Conservation (phyloP, 1,140 invertebrate species). For the Ptiloglossa arizonensis region DNA sequence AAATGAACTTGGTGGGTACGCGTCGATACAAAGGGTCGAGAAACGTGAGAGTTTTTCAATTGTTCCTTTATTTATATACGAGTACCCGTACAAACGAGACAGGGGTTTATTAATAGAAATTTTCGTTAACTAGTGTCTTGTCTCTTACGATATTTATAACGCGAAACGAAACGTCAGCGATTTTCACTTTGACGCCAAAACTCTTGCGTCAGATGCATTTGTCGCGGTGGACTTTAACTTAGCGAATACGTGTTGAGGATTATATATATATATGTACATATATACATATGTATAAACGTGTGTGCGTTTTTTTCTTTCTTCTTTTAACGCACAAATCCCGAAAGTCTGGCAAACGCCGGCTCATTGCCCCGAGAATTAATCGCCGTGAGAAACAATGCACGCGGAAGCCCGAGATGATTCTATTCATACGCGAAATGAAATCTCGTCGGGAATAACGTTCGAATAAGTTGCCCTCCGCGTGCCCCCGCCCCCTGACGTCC, state of each 20-base stretch:
- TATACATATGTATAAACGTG: too few species aligned
- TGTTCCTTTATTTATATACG: too few species aligned
- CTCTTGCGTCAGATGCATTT: neutral
- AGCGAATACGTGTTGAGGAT: too few species aligned
- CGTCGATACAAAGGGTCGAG: too few species aligned
- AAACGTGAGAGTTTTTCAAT: too few species aligned
- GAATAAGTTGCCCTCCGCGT: too few species aligned
- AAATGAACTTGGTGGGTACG: too few species aligned
- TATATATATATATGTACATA: too few species aligned
- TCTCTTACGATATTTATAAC: neutral
- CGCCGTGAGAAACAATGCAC: neutral
- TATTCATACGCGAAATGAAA: slow-evolving; percentile 28
- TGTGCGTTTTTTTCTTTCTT: neutral
- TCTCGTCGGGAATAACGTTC: slow-evolving; percentile 4
- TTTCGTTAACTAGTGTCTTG: neutral
- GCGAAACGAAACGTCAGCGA: slow-evolving; percentile 13
- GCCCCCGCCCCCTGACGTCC: neutral
- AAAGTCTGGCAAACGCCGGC: too few species aligned
- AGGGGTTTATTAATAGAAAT: slow-evolving; percentile 4
- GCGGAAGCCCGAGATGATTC: neutral
- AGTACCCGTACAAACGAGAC: neutral
- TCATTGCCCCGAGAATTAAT: slow-evolving; percentile 38
- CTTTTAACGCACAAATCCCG: neutral
- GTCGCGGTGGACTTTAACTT: neutral
- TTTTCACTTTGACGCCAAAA: neutral